Evolutionary conservation across 2,113 vertebrate genomes (phyloP).

Genomic region (Anarrhichthys ocellatus): DNA sequence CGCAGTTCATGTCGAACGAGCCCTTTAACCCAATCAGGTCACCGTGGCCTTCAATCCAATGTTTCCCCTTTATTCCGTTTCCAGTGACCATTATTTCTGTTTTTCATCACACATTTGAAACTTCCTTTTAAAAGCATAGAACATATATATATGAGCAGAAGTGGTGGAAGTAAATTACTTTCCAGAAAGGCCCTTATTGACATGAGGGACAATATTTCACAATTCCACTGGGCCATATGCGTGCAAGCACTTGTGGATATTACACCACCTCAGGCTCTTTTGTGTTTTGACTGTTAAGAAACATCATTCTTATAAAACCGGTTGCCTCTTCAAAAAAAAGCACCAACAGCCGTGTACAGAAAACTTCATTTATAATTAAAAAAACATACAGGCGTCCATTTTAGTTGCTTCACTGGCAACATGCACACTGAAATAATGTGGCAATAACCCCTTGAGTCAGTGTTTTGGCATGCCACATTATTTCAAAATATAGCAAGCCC

Average conservation of each 20-base stretch:
- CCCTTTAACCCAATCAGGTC: slow-evolving; percentile 6
- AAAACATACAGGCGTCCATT: not conserved
- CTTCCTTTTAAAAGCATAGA: slow-evolving; percentile 13
- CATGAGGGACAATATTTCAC: slow-evolving; percentile 47
- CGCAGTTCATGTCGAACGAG: too few species aligned
- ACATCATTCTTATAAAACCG: not conserved
- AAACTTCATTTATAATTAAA: not conserved
- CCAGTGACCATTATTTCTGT: not conserved
- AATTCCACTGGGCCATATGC: not conserved
- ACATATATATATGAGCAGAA: not conserved
- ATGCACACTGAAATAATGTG: slow-evolving; percentile 19
- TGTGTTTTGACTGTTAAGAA: slow-evolving; percentile 10
- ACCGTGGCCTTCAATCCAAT: slow-evolving; percentile 2
- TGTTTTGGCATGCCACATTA: not conserved
- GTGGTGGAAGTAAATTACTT: slow-evolving; percentile 29
- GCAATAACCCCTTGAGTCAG: slow-evolving; percentile 36
- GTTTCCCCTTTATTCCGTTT: not conserved
- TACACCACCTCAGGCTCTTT: slow-evolving; percentile 39
- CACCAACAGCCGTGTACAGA: not conserved
- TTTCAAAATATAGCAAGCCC: slow-evolving; percentile 43
- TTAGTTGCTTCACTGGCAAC: not conserved
- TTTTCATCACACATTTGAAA: slow-evolving; percentile 33
- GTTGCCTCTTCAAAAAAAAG: not conserved
- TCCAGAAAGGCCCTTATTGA: not conserved
- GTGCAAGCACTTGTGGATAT: slow-evolving; percentile 40